Base-by-base conservation (phyloP, 1,140 invertebrate genomes). In the Drosophila elegans region DNA sequence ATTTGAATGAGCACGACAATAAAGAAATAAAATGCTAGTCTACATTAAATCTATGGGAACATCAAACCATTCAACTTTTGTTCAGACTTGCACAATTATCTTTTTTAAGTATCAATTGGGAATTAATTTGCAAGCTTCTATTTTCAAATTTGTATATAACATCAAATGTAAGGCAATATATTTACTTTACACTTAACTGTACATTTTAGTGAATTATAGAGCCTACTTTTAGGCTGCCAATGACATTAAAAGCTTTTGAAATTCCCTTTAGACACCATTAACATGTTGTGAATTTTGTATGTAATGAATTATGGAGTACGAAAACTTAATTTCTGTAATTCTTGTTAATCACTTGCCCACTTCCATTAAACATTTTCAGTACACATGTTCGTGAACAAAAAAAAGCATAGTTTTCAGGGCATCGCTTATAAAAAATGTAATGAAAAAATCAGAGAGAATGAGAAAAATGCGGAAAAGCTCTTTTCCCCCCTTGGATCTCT, bases 361-460 rank as follows among this genome's bases (percentile, higher is more conserved):
- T 36, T 38, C 1, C 45, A 27, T 67, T 38, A 1, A 64, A 52
- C 60, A 68, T 16, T 27, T 29, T 1, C 45, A 25, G 11, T 63
- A 63, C 57, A 51, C 9, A 42, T 64, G 61, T 42, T 44, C 11
- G 3, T 41, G 29, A 41, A 3, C 21, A n/a, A 36, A 61, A 42
- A 44, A 11, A 27, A 53, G 67, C 67, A 69, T 71, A 71, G 29
- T 71, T 71, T 71, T 49, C 4, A 27, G 67, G 27, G 36, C 38
- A 12, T 0, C 13, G 13, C n/a, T n/a, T 13, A 13, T 25, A 10
- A 61, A 9, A 46, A 29, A 13, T 36, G n/a, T 11, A 16, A 32
- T 32, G 9, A 3, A 13, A 67, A 51, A 41, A 49, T 27, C 10
- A 29, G 48, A 67, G 32, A 29, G 12, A 32, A 45, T 2, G 29